phyloP scores from a whole-genome alignment of 1,140 invertebrate species.

The Cyphomyrmex costatus region DNA sequence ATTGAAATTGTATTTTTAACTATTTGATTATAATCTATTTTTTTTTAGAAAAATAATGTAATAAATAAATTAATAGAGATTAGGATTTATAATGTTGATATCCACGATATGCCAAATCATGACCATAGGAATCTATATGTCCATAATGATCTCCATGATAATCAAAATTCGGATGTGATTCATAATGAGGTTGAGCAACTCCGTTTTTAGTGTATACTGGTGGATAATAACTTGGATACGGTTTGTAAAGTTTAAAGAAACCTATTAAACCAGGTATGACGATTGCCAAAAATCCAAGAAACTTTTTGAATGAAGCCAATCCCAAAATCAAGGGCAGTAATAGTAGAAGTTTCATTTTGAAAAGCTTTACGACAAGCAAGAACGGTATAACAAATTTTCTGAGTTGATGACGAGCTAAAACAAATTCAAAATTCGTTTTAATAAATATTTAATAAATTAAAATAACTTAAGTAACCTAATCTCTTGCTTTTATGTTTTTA shows the following conservation, averaged over 20 bases:
- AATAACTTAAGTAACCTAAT: not conserved
- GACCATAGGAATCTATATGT: constrained; percentile 88
- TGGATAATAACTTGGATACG: constrained; percentile 84
- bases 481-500: not conserved
- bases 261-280: constrained; percentile 92
- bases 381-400: constrained; percentile 94
- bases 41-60: not conserved
- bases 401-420: constrained; percentile 91
- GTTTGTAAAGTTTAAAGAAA: constrained; percentile 93
- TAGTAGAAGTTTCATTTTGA: constrained; percentile 93
- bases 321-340: constrained; percentile 94
- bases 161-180: constrained; percentile 82
- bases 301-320: constrained; percentile 93
- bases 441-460: not conserved
- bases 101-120: constrained; percentile 90
- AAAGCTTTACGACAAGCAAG: constrained; percentile 93
- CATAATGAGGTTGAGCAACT: constrained; percentile 86
- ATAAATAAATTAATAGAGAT: constrained; percentile 9
- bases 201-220: constrained; percentile 87
- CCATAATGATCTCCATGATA: constrained; percentile 84
- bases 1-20: not conserved
- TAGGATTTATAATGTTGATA: constrained; percentile 87
- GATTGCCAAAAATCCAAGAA: constrained; percentile 92
- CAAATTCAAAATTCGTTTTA: constrained; percentile 45
- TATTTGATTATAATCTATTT: not conserved